A percentile compares a stretch with the other conserved stretches of the same genome.
phyloP scores from a whole-genome alignment of 2,888 invertebrate species.

The Scaptomyza polygonia region DNA sequence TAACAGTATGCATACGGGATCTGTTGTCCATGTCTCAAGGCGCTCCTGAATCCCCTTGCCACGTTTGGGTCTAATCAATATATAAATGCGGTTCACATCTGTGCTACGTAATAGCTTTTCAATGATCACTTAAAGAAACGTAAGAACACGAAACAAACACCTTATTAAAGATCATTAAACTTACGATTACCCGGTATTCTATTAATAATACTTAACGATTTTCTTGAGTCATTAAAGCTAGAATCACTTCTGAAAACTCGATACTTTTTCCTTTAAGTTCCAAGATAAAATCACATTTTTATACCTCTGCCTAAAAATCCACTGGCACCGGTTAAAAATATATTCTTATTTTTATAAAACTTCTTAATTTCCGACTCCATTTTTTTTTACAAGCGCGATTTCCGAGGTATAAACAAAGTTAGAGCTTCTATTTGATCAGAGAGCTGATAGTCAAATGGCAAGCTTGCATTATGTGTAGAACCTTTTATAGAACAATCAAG shows the following conservation, averaged over 20 bases:
- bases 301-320: constrained; percentile 85
- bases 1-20: constrained; percentile 85
- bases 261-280: too few relatives aligned
- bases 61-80: constrained; percentile 86
- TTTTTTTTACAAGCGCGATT: neutral
- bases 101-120: constrained; percentile 83
- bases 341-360: constrained; percentile 86
- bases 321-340: constrained; percentile 87
- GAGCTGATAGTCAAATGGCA: neutral
- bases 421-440: neutral
- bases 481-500: constrained; percentile 12
- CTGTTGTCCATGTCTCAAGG: constrained; percentile 88
- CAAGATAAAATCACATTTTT: neutral
- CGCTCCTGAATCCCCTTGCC: constrained; percentile 88
- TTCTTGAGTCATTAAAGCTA: neutral
- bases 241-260: neutral
- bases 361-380: constrained; percentile 84
- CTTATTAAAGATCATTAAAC: neutral
- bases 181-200: neutral
- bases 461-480: neutral
- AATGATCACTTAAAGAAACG: constrained; percentile 43
- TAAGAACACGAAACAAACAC: neutral
- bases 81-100: constrained; percentile 85
- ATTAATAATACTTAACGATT: neutral
- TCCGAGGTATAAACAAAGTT: too few relatives aligned